Evolutionary conservation across 2,888 invertebrate species (phyloP), one percentile per base, ranked within the genome.

Genomic region (Agonopterix alstromeriana): DNA sequence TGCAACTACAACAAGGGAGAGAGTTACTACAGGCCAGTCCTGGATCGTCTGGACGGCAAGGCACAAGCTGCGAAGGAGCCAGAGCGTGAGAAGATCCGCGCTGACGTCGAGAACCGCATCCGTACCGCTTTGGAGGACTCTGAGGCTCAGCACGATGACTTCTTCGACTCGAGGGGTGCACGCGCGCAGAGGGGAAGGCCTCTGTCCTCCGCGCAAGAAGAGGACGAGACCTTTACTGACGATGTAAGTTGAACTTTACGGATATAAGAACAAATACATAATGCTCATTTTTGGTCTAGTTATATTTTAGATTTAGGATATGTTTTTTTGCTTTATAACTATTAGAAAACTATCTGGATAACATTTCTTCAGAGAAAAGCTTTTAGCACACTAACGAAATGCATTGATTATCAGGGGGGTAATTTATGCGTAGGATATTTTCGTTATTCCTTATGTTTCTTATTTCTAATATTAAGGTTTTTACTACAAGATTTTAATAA

Each of bases 1-100:
- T 94, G 94, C 77, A 96, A 95, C 80, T 95, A 95, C 85, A 93
- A 94, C 82, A 93, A 94, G 72, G 95, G 95, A 49, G 94, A 95
- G 81, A 94, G 93, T 66, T 94, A 95, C 76, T 96, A 96, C 89
- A 93, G 92, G 61, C 92, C 94, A 9, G 93, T 94, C 57, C 82
- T 95, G 44, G 94, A 95, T 73, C 90, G 93, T 51, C 80, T 95
- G 58, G 94, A 95, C 73, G 91, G 93, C 57, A 95, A 94, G 79
- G 54, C 61, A 0, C 66, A 82, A 1, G 58, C 64, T 5, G 63
- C 70, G 1, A 68, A 73, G 14, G 85, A 85, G 53, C 74, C 82
- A 0, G 84, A 85, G 14, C 78, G 80, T 1, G 86, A 85, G 0
- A 66, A 74, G 35, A 59, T 77, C 61, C 72, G 78, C 36, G 46